Conservation (phyloP, 2,888 invertebrate species). For the Eupithecia subumbrata region DNA sequence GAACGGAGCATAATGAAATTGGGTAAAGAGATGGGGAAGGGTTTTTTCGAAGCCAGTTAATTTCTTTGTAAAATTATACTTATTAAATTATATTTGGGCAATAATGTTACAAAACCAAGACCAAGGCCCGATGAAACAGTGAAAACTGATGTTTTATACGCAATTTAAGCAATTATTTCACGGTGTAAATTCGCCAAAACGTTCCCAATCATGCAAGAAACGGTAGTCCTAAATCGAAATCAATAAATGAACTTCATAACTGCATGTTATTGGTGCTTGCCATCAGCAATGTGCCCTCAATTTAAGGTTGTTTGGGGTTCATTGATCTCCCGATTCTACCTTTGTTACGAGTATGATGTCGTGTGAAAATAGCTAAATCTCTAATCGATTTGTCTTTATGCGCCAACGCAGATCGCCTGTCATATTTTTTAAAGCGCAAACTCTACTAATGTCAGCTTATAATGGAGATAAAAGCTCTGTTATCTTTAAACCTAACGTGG, state of each 20-base stretch:
- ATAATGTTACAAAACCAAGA: background rate
- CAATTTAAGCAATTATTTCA: conserved; percentile 3
- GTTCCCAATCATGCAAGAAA: conserved; percentile 16
- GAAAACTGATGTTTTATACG: background rate
- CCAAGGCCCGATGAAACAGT: background rate
- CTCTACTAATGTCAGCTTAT: conserved; percentile 66
- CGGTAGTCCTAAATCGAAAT: conserved; percentile 27
- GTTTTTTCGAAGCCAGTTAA: background rate
- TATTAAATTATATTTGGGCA: too few relatives aligned
- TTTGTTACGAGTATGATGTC: conserved; percentile 50
- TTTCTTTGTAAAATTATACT: background rate
- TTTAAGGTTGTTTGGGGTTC: conserved; percentile 55
- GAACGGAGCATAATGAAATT: background rate
- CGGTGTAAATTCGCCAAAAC: conserved; percentile 14
- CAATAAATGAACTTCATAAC: conserved; percentile 29
- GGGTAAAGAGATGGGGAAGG: background rate
- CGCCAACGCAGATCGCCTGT: conserved; percentile 63
- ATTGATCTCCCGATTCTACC: conserved; percentile 59
- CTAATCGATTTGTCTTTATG: conserved; percentile 58
- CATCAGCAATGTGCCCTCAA: conserved; percentile 40
- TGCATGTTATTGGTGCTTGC: conserved; percentile 23
- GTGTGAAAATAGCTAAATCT: conserved; percentile 60
- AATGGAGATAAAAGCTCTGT: conserved; percentile 79
- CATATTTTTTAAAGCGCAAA: conserved; percentile 67
- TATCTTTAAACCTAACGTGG: conserved; percentile 78